Percentiles rank a stretch among this genome's conserved stretches.
These are phyloP conservation scores for Calyptomena viridis DNA, from an alignment of 2,113 vertebrate species.

Conservation along the genomic window DNA sequence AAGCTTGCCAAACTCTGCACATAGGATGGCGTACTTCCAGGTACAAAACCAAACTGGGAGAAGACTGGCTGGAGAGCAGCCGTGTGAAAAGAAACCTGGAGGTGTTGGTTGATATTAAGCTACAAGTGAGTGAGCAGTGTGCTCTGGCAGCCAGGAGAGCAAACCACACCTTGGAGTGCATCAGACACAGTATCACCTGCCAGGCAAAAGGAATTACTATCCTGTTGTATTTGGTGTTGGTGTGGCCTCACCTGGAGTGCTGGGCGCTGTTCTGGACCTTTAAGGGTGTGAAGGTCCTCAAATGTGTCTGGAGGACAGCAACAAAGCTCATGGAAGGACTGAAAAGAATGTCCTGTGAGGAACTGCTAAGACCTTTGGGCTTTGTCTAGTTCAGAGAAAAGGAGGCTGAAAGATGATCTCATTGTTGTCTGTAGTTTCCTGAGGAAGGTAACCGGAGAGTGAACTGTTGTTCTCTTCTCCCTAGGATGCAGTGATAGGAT, in stretches of 20 bases:
- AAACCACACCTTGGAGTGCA: neutral
- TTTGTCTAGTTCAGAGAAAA: neutral
- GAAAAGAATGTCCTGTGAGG: neutral
- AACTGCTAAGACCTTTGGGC: rapidly evolving
- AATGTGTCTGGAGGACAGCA: neutral
- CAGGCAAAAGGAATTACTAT: rapidly evolving
- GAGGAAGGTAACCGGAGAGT: neutral
- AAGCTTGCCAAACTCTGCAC: neutral
- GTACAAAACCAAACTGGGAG: neutral
- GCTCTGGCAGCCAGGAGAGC: neutral
- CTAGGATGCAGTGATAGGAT: neutral
- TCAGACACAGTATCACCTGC: neutral
- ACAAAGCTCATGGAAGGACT: neutral
- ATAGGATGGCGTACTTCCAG: neutral
- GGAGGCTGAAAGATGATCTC: neutral
- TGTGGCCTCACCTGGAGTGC: rapidly evolving
- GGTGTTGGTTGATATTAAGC: rapidly evolving
- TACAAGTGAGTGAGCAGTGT: neutral
- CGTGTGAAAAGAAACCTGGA: neutral
- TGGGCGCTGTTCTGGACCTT: neutral
- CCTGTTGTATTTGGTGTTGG: rapidly evolving
- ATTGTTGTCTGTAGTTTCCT: neutral
- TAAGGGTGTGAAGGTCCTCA: neutral
- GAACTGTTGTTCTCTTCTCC: neutral
- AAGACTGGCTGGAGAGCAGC: neutral